These are phyloP conservation scores for Jordanella pulchra DNA, from an alignment of 2,797 vertebrate species.

Conservation along the genomic window DNA sequence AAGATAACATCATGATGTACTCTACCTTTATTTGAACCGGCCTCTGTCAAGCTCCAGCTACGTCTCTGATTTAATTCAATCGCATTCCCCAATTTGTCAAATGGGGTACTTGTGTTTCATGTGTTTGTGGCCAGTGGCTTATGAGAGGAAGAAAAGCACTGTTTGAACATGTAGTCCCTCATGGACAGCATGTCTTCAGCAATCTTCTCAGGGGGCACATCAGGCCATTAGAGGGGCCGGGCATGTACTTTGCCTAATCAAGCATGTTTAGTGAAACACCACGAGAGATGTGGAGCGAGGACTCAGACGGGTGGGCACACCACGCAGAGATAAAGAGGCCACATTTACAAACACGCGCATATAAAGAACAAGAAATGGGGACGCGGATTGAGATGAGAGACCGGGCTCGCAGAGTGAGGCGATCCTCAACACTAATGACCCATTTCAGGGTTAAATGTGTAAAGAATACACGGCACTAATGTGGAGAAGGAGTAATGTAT, in stretches of 20 bases:
- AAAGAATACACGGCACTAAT: slow-evolving; percentile 62
- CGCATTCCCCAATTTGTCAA: slow-evolving; percentile 51
- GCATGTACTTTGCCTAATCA: slow-evolving; percentile 81
- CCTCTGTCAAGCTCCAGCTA: slow-evolving; percentile 37
- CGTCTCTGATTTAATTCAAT: slow-evolving; percentile 61
- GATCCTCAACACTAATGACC: slow-evolving; percentile 68
- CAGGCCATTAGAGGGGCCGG: slow-evolving; percentile 68
- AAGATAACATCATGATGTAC: slow-evolving; percentile 42
- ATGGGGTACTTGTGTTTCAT: slow-evolving; percentile 23
- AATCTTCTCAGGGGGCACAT: slow-evolving; percentile 74
- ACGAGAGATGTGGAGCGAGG: slow-evolving; percentile 60
- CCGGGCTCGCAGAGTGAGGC: slow-evolving; percentile 26
- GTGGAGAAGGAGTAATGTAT: slow-evolving; percentile 50
- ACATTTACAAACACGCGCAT: slow-evolving; percentile 39
- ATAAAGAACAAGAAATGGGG: slow-evolving; percentile 44
- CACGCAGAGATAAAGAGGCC: slow-evolving; percentile 44
- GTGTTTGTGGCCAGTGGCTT: slow-evolving; percentile 45
- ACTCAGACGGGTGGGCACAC: slow-evolving; percentile 58
- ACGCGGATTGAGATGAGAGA: slow-evolving; percentile 33
- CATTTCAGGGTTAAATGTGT: slow-evolving; percentile 67
- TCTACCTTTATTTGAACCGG: slow-evolving; percentile 29
- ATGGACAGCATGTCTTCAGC: slow-evolving; percentile 66
- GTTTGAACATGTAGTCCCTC: slow-evolving; percentile 47
- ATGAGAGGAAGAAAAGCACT: slow-evolving; percentile 42
- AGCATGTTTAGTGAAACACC: slow-evolving; percentile 76